Percentiles rank a stretch among this genome's conserved stretches.
Evolutionary conservation across 2,888 invertebrate genomes (phyloP).

Genomic region (Ectropis crepuscularia): DNA sequence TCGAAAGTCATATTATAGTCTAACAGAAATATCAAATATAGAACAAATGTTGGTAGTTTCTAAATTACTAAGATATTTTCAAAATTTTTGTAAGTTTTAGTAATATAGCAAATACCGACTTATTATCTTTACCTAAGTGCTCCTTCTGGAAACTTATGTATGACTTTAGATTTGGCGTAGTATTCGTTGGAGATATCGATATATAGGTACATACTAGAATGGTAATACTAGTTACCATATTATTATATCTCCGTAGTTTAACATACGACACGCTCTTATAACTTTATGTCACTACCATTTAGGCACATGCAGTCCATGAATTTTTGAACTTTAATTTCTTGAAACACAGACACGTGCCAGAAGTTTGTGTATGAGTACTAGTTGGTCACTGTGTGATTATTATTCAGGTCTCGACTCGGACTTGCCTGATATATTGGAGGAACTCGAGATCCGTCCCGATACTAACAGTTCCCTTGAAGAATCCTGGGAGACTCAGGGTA

Average conservation of each 20-base stretch:
- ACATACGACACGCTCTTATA: not conserved
- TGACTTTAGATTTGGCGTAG: too few relatives aligned
- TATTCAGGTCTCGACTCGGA: slow-evolving; percentile 81
- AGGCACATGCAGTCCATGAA: slow-evolving; percentile 53
- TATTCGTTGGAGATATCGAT: too few relatives aligned
- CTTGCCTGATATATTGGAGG: slow-evolving; percentile 78
- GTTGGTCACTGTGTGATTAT: slow-evolving; percentile 57
- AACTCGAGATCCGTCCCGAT: slow-evolving; percentile 79
- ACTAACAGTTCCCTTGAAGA: slow-evolving; percentile 84
- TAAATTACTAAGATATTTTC: too few relatives aligned
- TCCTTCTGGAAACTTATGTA: too few relatives aligned
- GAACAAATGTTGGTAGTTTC: too few relatives aligned
- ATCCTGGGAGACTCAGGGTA: slow-evolving; percentile 82
- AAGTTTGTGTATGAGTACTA: slow-evolving; percentile 34
- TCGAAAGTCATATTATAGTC: too few relatives aligned
- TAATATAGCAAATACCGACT: too few relatives aligned
- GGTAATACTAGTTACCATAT: not conserved
- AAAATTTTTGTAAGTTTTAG: too few relatives aligned
- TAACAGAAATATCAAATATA: too few relatives aligned
- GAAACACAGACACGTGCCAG: slow-evolving; percentile 14
- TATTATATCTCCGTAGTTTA: not conserved
- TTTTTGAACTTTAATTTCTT: slow-evolving; percentile 54
- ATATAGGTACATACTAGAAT: too few relatives aligned
- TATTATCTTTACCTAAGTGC: too few relatives aligned
- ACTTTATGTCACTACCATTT: slow-evolving; percentile 32